Evolutionary conservation across 2,888 invertebrate genomes (phyloP).

Genomic region (Pammene aurita): DNA sequence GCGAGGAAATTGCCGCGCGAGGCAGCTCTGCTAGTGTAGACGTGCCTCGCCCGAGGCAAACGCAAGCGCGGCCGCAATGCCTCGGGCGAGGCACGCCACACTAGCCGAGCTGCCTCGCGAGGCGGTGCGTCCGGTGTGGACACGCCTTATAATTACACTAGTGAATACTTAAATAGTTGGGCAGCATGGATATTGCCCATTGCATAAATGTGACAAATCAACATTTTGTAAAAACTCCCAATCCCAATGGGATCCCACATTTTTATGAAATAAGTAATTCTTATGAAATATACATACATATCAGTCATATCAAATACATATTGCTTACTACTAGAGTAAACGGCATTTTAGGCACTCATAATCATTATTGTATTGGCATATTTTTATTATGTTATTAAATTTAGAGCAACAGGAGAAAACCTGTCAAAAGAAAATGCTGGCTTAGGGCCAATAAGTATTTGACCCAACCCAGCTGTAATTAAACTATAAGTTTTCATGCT

Average conservation of each 20-base stretch:
- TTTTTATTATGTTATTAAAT: not conserved
- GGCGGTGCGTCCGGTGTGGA: too few species aligned
- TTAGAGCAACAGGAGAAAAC: not conserved
- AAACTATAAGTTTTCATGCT: not conserved
- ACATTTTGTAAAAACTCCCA: not conserved
- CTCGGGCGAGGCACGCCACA: too few species aligned
- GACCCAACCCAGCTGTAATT: not conserved
- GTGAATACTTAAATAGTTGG: not conserved
- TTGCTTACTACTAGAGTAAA: conserved; percentile 20
- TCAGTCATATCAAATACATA: conserved; percentile 37
- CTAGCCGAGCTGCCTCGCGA: too few species aligned
- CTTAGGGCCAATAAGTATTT: not conserved
- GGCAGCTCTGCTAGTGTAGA: too few species aligned
- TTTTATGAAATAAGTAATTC: conserved; percentile 14
- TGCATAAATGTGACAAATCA: not conserved
- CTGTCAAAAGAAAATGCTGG: not conserved
- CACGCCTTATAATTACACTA: not conserved
- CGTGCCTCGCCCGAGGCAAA: too few species aligned
- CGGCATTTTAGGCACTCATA: conserved; percentile 14
- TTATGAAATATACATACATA: conserved; percentile 34
- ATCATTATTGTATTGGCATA: conserved; percentile 6
- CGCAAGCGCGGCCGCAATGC: too few species aligned
- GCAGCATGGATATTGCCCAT: not conserved
- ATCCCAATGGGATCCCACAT: too few species aligned
- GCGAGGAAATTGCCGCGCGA: too few species aligned